A percentile compares a stretch with the other conserved stretches of the same genome.
phyloP scores from a whole-genome alignment of 2,888 invertebrate genomes.

The Pristionchus japonicus region DNA sequence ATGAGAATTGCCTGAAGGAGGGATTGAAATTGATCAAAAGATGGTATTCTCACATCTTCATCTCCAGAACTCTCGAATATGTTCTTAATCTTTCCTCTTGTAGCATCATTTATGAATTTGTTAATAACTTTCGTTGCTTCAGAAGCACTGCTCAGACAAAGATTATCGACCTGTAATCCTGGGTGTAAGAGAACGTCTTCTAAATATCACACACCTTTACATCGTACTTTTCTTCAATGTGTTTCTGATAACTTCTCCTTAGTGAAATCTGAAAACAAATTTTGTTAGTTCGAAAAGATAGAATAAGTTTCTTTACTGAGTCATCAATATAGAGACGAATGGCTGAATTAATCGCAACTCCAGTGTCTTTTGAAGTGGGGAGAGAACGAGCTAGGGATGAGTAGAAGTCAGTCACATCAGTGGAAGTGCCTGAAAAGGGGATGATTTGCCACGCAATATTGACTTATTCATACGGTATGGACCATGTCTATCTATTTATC shows the following conservation, averaged over 20 bases:
- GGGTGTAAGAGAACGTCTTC: not conserved
- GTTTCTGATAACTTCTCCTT: conserved; percentile 51
- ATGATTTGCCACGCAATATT: too few relatives aligned
- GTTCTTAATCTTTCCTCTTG: conserved; percentile 86
- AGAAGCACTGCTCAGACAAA: not conserved
- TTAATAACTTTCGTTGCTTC: conserved; percentile 81
- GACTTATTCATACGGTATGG: not conserved
- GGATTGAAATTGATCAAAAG: too few relatives aligned
- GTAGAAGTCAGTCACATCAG: not conserved
- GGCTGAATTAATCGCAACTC: not conserved
- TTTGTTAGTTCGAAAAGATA: too few relatives aligned
- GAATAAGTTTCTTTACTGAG: too few relatives aligned
- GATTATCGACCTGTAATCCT: not conserved
- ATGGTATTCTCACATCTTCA: too few relatives aligned
- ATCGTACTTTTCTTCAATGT: conserved; percentile 50
- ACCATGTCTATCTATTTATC: too few relatives aligned
- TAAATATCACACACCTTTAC: conserved; percentile 52
- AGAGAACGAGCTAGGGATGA: not conserved
- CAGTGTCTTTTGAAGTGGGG: not conserved
- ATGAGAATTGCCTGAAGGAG: conserved; percentile 76
- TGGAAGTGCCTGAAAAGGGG: too few relatives aligned
- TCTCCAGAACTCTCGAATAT: too few relatives aligned
- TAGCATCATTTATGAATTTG: conserved; percentile 86
- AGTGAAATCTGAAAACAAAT: conserved; percentile 38
- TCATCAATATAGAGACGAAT: not conserved